These are phyloP conservation scores for Vimba vimba DNA, from an alignment of 2,113 vertebrate species.

Conservation along the genomic window DNA sequence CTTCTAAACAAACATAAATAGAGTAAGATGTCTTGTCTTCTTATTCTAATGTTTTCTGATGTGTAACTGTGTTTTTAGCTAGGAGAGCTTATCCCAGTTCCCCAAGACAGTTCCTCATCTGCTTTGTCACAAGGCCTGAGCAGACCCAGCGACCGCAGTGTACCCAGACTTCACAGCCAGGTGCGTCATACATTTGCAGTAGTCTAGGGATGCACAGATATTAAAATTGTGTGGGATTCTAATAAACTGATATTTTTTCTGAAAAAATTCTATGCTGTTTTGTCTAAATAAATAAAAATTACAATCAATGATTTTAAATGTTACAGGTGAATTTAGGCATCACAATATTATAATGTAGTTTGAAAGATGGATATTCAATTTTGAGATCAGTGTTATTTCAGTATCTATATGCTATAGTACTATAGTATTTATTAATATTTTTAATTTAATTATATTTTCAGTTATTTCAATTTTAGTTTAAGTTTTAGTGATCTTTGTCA, in stretches of 20 bases:
- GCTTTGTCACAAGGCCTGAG: constrained; percentile 64
- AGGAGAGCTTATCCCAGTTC: constrained; percentile 85
- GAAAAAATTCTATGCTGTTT: neutral
- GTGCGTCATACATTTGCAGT: constrained; percentile 45
- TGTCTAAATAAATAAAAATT: neutral
- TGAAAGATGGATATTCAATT: neutral
- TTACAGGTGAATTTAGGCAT: neutral
- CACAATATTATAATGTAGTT: neutral
- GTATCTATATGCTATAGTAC: neutral
- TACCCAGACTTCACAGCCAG: constrained; percentile 67
- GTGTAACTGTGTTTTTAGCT: constrained; percentile 73
- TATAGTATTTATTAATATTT: neutral
- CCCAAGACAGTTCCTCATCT: constrained; percentile 71
- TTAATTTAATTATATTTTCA: neutral
- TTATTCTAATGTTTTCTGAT: neutral
- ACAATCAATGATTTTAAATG: neutral
- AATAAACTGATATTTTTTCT: neutral
- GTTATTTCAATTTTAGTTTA: neutral
- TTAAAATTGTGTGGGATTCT: neutral
- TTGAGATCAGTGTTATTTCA: neutral
- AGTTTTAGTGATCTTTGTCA: neutral
- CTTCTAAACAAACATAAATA: neutral
- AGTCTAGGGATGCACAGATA: neutral
- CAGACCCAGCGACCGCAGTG: constrained; percentile 59
- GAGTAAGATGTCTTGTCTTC: neutral